phyloP scores from a whole-genome alignment of 2,797 vertebrate species.

The Lacerta bilineata region DNA sequence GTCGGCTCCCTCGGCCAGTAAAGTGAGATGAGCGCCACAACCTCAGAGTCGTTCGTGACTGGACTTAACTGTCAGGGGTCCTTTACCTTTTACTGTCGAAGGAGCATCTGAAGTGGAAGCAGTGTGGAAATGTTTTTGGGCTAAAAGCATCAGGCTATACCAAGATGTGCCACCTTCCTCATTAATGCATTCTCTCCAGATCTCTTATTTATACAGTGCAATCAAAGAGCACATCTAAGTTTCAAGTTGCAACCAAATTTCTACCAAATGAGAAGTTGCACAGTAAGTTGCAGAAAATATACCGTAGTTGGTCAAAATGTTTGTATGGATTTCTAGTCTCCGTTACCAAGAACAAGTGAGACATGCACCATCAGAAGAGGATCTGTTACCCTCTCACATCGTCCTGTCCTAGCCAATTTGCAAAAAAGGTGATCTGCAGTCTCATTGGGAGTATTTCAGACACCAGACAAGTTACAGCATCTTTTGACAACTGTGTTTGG shows the following conservation, averaged over 20 bases:
- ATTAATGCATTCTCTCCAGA: neutral
- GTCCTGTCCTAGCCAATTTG: neutral
- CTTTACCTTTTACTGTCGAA: neutral
- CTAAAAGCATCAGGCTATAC: neutral
- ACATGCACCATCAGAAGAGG: neutral
- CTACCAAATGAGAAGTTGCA: neutral
- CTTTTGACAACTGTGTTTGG: neutral
- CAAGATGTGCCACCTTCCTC: too few species aligned
- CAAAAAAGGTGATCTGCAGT: constrained; percentile 34
- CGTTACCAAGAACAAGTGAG: constrained; percentile 5
- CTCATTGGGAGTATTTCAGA: constrained; percentile 19
- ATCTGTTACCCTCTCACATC: neutral
- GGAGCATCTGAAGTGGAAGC: neutral
- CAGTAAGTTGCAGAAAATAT: neutral
- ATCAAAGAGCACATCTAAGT: neutral
- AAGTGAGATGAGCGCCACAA: too few species aligned
- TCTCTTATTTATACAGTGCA: neutral
- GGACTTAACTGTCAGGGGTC: too few species aligned
- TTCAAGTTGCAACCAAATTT: constrained; percentile 8
- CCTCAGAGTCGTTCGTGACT: too few species aligned
- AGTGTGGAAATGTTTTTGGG: neutral
- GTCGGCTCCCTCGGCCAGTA: too few species aligned
- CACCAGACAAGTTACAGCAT: neutral
- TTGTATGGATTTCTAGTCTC: neutral
- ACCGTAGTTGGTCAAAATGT: constrained; percentile 1